Conservation (phyloP, 2,888 invertebrate genomes). For the Alsophila aescularia region DNA sequence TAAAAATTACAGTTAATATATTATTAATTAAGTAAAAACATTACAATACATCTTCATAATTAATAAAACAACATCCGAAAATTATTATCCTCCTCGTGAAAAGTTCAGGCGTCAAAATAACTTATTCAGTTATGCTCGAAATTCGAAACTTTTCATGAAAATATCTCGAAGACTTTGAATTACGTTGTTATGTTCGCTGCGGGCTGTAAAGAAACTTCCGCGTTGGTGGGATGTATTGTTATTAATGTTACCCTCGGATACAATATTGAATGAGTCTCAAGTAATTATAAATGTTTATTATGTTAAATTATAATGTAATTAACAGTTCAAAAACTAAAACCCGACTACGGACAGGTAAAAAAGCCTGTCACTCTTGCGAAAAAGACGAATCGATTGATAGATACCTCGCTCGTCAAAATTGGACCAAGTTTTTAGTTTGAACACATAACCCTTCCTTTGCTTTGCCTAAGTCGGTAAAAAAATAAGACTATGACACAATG, state of each 20-base stretch:
- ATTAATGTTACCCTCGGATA: slow-evolving; percentile 1
- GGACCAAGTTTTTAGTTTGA: no score
- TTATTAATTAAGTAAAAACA: no score
- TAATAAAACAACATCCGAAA: not conserved
- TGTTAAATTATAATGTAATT: no score
- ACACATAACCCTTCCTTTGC: no score
- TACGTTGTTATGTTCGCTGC: slow-evolving; percentile 29
- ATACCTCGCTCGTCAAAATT: no score
- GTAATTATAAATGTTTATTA: not conserved
- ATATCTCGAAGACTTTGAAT: slow-evolving; percentile 27
- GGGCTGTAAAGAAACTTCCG: slow-evolving; percentile 19
- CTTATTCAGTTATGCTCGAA: slow-evolving; percentile 35
- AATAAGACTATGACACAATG: no score
- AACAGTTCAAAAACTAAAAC: no score
- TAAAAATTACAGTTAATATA: no score
- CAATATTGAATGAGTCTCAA: not conserved
- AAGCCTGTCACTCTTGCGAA: no score
- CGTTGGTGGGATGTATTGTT: slow-evolving; percentile 26
- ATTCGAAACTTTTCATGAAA: slow-evolving; percentile 29
- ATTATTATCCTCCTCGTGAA: slow-evolving; percentile 27
- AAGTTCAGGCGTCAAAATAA: slow-evolving; percentile 34
- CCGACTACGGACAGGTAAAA: no score
- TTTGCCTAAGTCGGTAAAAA: no score
- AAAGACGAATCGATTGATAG: no score
- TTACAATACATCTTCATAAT: not conserved